A percentile compares a stretch with the other conserved stretches of the same genome.
Evolutionary conservation across 2,113 vertebrate species (phyloP).

Genomic region (Stomatorhinus ivindoensis): DNA sequence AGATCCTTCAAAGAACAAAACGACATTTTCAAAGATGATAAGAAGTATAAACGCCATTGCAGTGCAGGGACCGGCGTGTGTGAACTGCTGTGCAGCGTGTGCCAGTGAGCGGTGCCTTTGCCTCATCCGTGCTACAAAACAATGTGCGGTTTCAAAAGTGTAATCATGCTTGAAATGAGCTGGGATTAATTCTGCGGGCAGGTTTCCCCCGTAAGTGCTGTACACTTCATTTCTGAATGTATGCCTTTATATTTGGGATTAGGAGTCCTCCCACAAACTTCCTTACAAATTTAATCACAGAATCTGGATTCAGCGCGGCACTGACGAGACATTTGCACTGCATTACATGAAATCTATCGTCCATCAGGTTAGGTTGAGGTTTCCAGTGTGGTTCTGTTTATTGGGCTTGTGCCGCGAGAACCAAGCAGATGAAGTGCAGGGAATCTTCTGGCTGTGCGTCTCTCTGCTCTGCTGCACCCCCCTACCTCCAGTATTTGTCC

Average conservation of each 20-base stretch:
- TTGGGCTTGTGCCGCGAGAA: background rate
- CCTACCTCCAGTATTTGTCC: slow-evolving; percentile 16
- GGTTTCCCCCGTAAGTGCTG: background rate
- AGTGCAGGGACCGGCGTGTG: background rate
- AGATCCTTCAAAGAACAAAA: slow-evolving; percentile 19
- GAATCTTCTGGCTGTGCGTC: slow-evolving; percentile 17
- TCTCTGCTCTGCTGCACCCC: slow-evolving; percentile 27
- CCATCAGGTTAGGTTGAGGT: background rate
- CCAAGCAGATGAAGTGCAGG: background rate
- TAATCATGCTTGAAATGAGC: background rate
- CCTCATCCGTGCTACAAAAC: background rate
- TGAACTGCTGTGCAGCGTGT: background rate
- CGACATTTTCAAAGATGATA: background rate
- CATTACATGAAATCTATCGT: background rate
- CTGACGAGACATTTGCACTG: background rate
- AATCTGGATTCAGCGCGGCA: background rate
- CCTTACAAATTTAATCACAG: background rate
- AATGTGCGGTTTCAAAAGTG: background rate
- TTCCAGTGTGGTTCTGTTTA: background rate
- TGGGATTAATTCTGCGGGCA: background rate
- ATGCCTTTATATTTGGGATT: background rate
- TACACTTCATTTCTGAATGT: background rate
- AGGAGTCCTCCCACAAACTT: background rate
- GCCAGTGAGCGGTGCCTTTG: background rate
- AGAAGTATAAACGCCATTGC: background rate